phyloP scores from a whole-genome alignment of 2,113 vertebrate species.

The Melanocharis versteri region DNA sequence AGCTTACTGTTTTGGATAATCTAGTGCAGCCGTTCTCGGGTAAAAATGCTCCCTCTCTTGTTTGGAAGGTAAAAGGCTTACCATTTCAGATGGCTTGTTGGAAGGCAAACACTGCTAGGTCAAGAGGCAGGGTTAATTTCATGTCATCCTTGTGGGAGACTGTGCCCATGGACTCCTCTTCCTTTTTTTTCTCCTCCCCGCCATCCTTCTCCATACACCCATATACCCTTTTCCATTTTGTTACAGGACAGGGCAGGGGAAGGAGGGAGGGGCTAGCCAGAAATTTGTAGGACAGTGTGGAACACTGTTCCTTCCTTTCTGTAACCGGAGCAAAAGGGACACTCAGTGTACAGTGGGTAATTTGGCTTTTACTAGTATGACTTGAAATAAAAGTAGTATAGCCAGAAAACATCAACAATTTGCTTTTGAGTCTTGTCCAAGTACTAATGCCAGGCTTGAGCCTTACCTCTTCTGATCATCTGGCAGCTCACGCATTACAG shows the following conservation, averaged over 20 bases:
- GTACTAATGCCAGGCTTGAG: background rate
- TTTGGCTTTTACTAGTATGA: background rate
- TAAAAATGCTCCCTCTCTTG: background rate
- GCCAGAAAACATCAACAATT: background rate
- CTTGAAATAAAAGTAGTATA: background rate
- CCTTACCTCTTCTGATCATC: background rate
- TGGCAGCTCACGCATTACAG: background rate
- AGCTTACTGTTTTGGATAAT: background rate
- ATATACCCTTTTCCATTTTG: background rate
- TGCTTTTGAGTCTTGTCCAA: background rate
- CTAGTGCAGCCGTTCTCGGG: background rate
- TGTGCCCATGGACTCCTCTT: background rate
- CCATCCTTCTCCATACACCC: fast-evolving
- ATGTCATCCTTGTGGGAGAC: background rate
- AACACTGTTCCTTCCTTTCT: background rate
- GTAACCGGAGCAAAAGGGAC: background rate
- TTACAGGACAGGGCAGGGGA: background rate
- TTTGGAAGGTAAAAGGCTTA: background rate
- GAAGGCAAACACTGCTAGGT: background rate
- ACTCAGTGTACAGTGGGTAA: fast-evolving
- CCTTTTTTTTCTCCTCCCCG: background rate
- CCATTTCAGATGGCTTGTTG: background rate
- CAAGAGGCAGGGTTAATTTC: background rate
- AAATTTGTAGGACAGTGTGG: background rate
- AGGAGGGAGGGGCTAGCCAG: background rate